Percentiles rank a stretch among this genome's conserved stretches.
phyloP scores from a whole-genome alignment of 2,797 vertebrate species.

The Babyrousa celebensis region DNA sequence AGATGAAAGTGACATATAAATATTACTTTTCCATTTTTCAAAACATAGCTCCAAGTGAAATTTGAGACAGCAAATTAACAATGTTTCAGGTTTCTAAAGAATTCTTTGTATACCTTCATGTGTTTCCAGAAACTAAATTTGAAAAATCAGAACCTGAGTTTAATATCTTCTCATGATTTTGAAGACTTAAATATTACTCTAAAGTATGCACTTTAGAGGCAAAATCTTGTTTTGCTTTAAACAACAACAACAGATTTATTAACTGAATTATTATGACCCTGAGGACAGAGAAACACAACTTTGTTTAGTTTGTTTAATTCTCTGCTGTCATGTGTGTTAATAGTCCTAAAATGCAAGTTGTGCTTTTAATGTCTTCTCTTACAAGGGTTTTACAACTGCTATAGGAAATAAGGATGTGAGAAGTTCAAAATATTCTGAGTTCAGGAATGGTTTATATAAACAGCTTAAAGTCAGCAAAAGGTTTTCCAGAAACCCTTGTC shows the following conservation, averaged over 20 bases:
- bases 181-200: neutral
- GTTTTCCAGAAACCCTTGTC: conserved; percentile 56
- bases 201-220: neutral
- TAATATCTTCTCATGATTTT: conserved; percentile 55
- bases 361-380: neutral
- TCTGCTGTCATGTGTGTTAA: neutral
- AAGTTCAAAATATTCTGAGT: conserved; percentile 56
- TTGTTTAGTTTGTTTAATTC: conserved; percentile 65
- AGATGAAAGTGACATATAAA: conserved; percentile 59
- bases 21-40: neutral
- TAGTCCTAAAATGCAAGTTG: neutral
- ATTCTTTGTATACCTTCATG: conserved; percentile 35
- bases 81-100: conserved; percentile 69
- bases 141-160: conserved; percentile 68
- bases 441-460: conserved; percentile 80
- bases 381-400: conserved; percentile 31
- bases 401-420: conserved; percentile 69
- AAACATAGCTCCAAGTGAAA: conserved; percentile 69
- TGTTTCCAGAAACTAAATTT: conserved; percentile 63
- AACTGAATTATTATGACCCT: conserved; percentile 26
- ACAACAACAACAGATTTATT: neutral
- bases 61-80: conserved; percentile 72
- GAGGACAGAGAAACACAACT: conserved; percentile 68
- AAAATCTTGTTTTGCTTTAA: conserved; percentile 55
- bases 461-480: conserved; percentile 45